Percentiles rank a stretch among this genome's conserved stretches.
Evolutionary conservation across 2,888 invertebrate species (phyloP).

Genomic region (Pandemis cinnamomeana): DNA sequence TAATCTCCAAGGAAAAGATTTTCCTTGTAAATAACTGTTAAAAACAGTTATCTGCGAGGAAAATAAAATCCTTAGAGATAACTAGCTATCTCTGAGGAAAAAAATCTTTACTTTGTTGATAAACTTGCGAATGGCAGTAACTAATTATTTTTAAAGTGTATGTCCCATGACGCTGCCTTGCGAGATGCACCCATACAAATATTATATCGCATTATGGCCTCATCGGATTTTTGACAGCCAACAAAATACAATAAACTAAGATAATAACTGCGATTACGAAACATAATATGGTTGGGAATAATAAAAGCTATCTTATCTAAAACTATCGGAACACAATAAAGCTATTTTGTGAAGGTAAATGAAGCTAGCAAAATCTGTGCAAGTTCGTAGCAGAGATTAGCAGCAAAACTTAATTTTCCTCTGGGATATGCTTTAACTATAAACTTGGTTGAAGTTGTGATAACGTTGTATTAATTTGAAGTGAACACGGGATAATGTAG

Average conservation of each 20-base stretch:
- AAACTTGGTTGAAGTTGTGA: not conserved
- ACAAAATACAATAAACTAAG: not conserved
- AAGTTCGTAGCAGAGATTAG: not conserved
- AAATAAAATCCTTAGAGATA: too few relatives aligned
- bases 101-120: too few relatives aligned
- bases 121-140: too few relatives aligned
- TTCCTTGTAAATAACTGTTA: too few relatives aligned
- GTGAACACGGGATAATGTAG: not conserved
- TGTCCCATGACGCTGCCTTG: not conserved
- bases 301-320: slow-evolving; percentile 29
- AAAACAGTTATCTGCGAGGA: too few relatives aligned
- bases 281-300: not conserved
- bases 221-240: not conserved
- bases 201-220: not conserved
- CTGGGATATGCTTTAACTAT: not conserved
- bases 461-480: not conserved
- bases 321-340: slow-evolving; percentile 29
- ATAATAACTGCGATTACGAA: not conserved
- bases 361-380: not conserved
- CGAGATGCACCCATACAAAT: not conserved
- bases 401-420: not conserved
- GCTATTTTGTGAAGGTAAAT: slow-evolving; percentile 21
- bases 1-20: too few relatives aligned
- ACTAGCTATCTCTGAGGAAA: too few relatives aligned
- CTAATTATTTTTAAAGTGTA: not conserved